Base-by-base conservation (phyloP, 2,797 vertebrate genomes). In the Psittacula derbiana region DNA sequence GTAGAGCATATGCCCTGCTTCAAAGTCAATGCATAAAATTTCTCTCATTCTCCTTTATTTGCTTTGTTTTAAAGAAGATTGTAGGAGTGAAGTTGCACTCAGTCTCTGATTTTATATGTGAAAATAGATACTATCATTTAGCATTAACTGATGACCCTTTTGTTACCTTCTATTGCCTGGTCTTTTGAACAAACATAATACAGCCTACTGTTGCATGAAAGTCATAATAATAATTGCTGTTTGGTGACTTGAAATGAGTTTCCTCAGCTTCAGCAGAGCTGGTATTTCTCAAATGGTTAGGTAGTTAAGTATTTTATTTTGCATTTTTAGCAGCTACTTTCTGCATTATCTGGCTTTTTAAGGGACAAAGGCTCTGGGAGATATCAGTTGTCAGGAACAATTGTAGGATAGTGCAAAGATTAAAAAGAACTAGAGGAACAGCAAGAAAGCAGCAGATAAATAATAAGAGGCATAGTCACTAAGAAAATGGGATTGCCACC, bases 181-280 rank as follows among this genome's bases (percentile, higher is more conserved):
- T 96, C 79, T 27, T 90, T 86, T 91, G 86, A 92, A 80, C 33
- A 92, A 96, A 67, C 52, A 65, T 84, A 86, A 67, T 78, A 53
- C 82, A 95, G 80, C 41, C 84, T 80, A 38, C 67, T 92, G 57
- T 88, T 83, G 70, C 60, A 31, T 61, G 40, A 91, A 91, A 65
- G 19, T 73, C 44, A 2, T 64, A 72, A 60, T 60, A 90, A 86
- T 90, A 73, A 91, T 94, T 95, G 53, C 69, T 94, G 24, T 70
- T 81, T 86, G 80, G 64, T 90, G 67, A 30, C 58, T 92, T 75
- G 83, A 95, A 96, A 87, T 7, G 4, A 27, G 30, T 67, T 95
- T 93, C 67, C 60, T 89, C 85, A 79, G 81, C 84, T 92, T 92
- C 74, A 79, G 70, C 74, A 87, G 69, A 95, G 50, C 7, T 38